Conservation (phyloP, 2,888 invertebrate genomes). For the Ryuthela nishihirai region DNA sequence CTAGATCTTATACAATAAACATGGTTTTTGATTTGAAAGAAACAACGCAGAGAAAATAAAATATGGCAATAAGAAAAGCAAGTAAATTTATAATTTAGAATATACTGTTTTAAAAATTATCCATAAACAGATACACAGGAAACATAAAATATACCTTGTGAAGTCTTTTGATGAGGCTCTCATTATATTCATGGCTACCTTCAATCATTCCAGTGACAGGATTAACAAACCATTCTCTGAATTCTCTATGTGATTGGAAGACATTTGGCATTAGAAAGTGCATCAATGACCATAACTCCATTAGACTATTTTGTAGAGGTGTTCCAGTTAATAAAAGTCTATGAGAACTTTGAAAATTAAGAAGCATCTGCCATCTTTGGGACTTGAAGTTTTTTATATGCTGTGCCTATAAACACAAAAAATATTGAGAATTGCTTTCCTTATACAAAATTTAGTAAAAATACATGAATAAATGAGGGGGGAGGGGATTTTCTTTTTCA, state of each 20-base stretch:
- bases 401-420: conserved; percentile 66
- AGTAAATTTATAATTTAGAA: too few relatives aligned
- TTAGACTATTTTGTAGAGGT: conserved; percentile 90
- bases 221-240: conserved; percentile 80
- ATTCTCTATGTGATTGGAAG: conserved; percentile 92
- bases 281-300: conserved; percentile 97
- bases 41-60: too few relatives aligned
- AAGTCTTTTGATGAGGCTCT: conserved; percentile 77
- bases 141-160: conserved; percentile 67
- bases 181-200: conserved; percentile 85
- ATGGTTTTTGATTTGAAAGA: too few relatives aligned
- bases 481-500: too few relatives aligned
- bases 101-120: too few relatives aligned
- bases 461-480: too few relatives aligned
- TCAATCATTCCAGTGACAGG: conserved; percentile 96
- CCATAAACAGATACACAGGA: too few relatives aligned
- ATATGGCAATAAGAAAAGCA: too few relatives aligned
- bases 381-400: conserved; percentile 99
- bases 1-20: too few relatives aligned
- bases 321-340: conserved; percentile 89
- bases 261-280: conserved; percentile 97
- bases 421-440: too few relatives aligned
- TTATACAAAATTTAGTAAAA: too few relatives aligned
- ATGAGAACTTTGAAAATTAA: conserved; percentile 90
- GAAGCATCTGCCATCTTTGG: conserved; percentile 93